Evolutionary conservation across 2,113 vertebrate species (phyloP), one percentile per base, ranked within the genome.

Genomic region (Microcebus ravelobensis): DNA sequence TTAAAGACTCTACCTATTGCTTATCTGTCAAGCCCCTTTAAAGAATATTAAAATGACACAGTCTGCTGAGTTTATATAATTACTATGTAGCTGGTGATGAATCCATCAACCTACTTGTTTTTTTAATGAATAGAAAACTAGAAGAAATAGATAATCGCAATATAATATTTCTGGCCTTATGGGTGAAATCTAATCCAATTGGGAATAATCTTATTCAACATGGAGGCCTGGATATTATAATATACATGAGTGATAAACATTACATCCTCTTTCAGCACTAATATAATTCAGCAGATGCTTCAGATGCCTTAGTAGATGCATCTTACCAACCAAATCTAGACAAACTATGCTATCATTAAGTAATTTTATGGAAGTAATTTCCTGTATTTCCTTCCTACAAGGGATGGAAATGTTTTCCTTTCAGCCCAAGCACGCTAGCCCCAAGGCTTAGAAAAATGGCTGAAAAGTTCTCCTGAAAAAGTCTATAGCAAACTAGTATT

Each of bases 331-430:
- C 31, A 87, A 63, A 79, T 91, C 63, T 59, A 91, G 29, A 89
- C 36, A 91, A 82, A 87, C 29, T 68, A 18, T 48, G 67, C 50
- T 90, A 42, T 82, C 55, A 77, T 92, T 81, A 95, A 82, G n/a
- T 73, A 88, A 92, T 96, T 88, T 91, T 92, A 95, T 90, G 39
- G 34, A 93, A 94, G 7, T 36, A 25, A 88, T 85, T 85, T 3
- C 39, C 68, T 68, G 2, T 48, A 68, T 36, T 81, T 86, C 6
- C 73, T 31, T 86, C 31, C 39, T 90, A 82, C 5, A 55, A n/a
- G 20, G 25, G 3, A 48, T 55, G 29, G 27, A 31, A 90, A 61
- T 82, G 12, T 76, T 57, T 96, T 76, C 18, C 25, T 76, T 67
- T 73, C 31, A 52, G n/a, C 4, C 18, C 29, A 23, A 48, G 8